Percentiles rank a stretch among this genome's conserved stretches.
phyloP scores from a whole-genome alignment of 2,797 vertebrate genomes.

The Centroberyx gerrardi region DNA sequence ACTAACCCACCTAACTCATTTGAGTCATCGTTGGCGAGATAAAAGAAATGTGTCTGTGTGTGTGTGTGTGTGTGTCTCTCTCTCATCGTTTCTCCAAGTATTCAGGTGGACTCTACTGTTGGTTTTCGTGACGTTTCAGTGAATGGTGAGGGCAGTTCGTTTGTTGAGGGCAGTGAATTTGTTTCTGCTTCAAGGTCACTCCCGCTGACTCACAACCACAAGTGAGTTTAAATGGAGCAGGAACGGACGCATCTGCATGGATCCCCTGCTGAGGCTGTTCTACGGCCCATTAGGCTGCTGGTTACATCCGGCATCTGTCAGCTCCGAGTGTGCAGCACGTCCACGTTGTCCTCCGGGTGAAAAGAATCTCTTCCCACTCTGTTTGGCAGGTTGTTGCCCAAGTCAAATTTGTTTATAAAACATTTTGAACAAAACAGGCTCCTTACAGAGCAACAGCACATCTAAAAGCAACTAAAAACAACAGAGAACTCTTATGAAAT shows the following conservation, averaged over 20 bases:
- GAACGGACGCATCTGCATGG: slow-evolving; percentile 24
- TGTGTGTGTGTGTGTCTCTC: not conserved
- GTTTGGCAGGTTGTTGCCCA: not conserved
- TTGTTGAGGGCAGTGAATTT: slow-evolving; percentile 18
- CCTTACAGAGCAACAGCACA: not conserved
- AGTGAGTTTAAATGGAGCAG: slow-evolving; percentile 15
- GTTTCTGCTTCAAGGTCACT: slow-evolving; percentile 42
- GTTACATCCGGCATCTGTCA: slow-evolving; percentile 29
- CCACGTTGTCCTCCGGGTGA: not conserved
- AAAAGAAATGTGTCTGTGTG: too few species aligned
- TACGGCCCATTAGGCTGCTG: slow-evolving; percentile 36
- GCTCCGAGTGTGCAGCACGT: not conserved
- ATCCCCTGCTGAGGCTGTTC: slow-evolving; percentile 33
- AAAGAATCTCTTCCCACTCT: not conserved
- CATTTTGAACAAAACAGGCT: not conserved
- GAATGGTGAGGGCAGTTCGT: not conserved
- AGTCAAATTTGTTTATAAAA: not conserved
- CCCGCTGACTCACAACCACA: slow-evolving; percentile 1
- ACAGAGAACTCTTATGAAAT: not conserved
- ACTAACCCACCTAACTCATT: not conserved
- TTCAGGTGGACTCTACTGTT: not conserved
- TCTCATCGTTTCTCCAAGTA: not conserved
- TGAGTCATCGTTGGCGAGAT: too few species aligned
- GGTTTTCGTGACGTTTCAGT: not conserved
- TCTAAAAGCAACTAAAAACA: not conserved